Percentiles rank a stretch among this genome's conserved stretches.
Conservation (phyloP, 2,888 invertebrate genomes). For the Pherbina coryleti region DNA sequence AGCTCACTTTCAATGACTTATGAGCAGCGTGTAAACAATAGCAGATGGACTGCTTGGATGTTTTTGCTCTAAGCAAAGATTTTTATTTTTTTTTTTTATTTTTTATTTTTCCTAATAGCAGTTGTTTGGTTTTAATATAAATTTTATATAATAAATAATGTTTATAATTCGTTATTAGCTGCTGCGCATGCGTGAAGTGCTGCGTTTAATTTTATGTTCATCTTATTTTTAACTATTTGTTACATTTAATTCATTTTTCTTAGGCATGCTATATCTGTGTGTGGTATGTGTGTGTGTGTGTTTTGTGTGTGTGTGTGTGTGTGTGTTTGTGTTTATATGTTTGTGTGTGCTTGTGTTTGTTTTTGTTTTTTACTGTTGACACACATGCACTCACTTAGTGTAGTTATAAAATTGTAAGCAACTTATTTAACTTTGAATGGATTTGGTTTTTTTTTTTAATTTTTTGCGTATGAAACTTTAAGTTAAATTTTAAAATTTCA, state of each 20-base stretch:
- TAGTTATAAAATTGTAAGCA: neutral
- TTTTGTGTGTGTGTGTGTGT: conserved; percentile 34
- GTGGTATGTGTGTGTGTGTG: conserved; percentile 24
- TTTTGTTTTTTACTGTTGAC: neutral
- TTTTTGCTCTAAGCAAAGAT: conserved; percentile 23
- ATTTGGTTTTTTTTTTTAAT: neutral
- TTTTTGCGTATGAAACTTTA: neutral
- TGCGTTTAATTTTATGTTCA: conserved; percentile 6
- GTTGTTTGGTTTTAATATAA: conserved; percentile 30
- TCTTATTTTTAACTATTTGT: conserved; percentile 28
- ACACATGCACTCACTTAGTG: neutral
- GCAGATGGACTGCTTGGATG: conserved; percentile 39
- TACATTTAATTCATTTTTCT: neutral
- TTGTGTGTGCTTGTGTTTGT: neutral
- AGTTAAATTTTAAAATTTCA: conserved; percentile 2
- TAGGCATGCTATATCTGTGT: neutral
- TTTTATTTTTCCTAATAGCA: conserved; percentile 31
- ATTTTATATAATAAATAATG: conserved; percentile 11
- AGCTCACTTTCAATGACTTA: conserved; percentile 6
- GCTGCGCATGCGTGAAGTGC: conserved; percentile 32
- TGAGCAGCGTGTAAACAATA: conserved; percentile 41
- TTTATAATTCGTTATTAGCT: conserved; percentile 15
- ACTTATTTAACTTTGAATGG: neutral
- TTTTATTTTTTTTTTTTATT: no score
- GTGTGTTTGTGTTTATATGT: conserved; percentile 35